These are phyloP conservation scores for Mesaphorura yosii DNA, from an alignment of 1,140 invertebrate genomes.

Conservation along the genomic window DNA sequence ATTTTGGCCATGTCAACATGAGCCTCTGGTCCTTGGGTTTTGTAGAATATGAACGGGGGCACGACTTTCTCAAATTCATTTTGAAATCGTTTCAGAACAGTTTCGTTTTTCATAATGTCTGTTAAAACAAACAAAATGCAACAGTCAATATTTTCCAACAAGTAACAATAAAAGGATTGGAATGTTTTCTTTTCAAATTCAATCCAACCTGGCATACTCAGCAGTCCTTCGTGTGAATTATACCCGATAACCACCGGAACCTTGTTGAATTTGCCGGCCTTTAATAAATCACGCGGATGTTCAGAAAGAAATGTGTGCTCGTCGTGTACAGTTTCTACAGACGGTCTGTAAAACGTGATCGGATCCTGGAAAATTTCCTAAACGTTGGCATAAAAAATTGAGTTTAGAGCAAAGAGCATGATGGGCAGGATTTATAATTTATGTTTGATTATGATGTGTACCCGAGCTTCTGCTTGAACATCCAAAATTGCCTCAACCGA, in stretches of 20 bases:
- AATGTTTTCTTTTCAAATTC: too few species aligned
- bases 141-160: too few species aligned
- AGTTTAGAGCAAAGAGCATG: neutral
- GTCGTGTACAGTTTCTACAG: neutral
- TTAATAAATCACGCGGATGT: conserved; percentile 10
- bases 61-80: neutral
- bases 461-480: too few species aligned
- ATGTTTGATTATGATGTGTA: too few species aligned
- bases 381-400: too few species aligned
- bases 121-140: too few species aligned
- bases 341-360: neutral
- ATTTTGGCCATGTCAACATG: neutral
- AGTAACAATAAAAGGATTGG: too few species aligned
- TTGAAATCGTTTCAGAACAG: neutral
- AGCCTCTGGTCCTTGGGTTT: neutral
- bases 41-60: neutral
- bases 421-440: too few species aligned
- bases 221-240: conserved; percentile 18
- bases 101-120: neutral
- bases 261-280: conserved; percentile 10
- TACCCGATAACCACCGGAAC: conserved; percentile 10
- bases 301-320: conserved; percentile 10
- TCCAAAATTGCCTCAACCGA: conserved; percentile 11
- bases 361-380: neutral
- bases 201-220: conserved; percentile 4